Percentiles rank a stretch among this genome's conserved stretches.
phyloP scores from a whole-genome alignment of 2,888 invertebrate genomes.

The Heliconius ismenius region DNA sequence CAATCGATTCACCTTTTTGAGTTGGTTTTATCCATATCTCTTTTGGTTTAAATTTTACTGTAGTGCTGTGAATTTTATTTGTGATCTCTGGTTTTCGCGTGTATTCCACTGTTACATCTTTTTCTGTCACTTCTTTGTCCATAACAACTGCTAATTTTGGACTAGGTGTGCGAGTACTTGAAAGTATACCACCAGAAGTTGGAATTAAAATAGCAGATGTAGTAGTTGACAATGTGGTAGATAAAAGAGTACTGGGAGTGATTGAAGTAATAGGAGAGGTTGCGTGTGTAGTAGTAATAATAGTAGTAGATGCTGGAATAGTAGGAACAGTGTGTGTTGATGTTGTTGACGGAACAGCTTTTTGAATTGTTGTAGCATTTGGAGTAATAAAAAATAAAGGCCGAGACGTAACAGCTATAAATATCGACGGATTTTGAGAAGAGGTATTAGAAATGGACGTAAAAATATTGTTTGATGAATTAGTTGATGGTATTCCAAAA shows the following conservation, averaged over 20 bases:
- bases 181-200: slow-evolving; percentile 13
- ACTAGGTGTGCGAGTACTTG: slow-evolving; percentile 26
- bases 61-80: slow-evolving; percentile 58
- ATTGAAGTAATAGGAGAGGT: slow-evolving; percentile 26
- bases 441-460: not conserved
- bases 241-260: not conserved
- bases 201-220: slow-evolving; percentile 25
- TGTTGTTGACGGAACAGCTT: not conserved
- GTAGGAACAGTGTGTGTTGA: slow-evolving; percentile 21
- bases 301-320: slow-evolving; percentile 3
- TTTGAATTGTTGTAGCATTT: slow-evolving; percentile 13
- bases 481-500: not conserved
- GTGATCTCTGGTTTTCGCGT: slow-evolving; percentile 61
- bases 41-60: slow-evolving; percentile 71
- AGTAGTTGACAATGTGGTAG: not conserved
- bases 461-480: not conserved
- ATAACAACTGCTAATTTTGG: slow-evolving; percentile 39
- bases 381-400: not conserved
- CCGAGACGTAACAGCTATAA: not conserved
- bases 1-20: slow-evolving; percentile 75
- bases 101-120: slow-evolving; percentile 48
- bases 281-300: slow-evolving; percentile 10
- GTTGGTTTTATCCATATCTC: slow-evolving; percentile 78
- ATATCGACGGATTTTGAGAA: not conserved
- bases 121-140: slow-evolving; percentile 45